Base-by-base conservation (phyloP, 2,797 vertebrate genomes). In the Sandelia bainsii region DNA sequence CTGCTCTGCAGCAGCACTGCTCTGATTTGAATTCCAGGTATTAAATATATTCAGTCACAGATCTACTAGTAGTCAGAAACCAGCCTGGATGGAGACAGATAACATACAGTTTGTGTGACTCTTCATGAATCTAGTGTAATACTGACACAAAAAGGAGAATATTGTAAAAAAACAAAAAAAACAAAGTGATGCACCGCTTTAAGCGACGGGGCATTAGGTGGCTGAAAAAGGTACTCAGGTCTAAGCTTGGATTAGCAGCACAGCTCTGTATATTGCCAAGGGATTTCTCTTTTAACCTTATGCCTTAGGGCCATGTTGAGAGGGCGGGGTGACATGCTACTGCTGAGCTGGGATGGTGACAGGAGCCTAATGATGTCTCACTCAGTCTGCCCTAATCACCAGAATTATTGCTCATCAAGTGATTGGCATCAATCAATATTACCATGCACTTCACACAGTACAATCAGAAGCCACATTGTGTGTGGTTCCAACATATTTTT, bases 161-260 rank as follows among this genome's bases (percentile, higher is more conserved):
- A 23, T 58, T 75, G 8, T 8, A 32, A 32, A 32, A 32, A 32
- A 32, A 32, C 8, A n/a, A n/a, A n/a, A n/a, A n/a, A 32, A 17
- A 32, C 62, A 72, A 72, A 62, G 60, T 27, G 25, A 16, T 49
- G 56, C 58, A 80, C 74, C 65, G 52, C 74, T 83, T 82, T 62
- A 62, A 80, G 74, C n/a, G 65, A 75, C 82, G 87, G 82, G 71
- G 77, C 79, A 93, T 92, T 94, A 93, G 62, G 62, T 68, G 83
- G 80, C 87, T 93, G 83, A 85, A 81, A 88, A 77, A 89, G 86
- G 81, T 83, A 74, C 85, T 40, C 6, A 89, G 72, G 84, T 88
- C 89, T 95, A 95, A 94, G 81, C 89, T 83, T 77, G 87, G 94
- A 94, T 95, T 94, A 95, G 73, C 34, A 46, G 59, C 23, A 74